These are phyloP conservation scores for Lamprologus speciosus DNA, from an alignment of 2,113 vertebrate genomes.

Conservation along the genomic window DNA sequence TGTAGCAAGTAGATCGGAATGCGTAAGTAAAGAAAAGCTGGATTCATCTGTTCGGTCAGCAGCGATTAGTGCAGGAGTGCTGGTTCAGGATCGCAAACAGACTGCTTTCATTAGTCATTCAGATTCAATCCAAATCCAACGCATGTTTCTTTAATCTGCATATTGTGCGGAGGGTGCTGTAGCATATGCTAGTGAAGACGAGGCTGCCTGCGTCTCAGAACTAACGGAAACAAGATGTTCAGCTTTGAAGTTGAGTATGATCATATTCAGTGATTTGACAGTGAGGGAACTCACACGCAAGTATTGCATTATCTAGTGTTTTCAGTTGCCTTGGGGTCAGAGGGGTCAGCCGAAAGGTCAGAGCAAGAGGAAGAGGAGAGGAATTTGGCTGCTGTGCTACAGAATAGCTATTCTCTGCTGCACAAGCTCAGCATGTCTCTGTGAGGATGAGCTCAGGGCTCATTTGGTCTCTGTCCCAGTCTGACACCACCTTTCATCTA, in stretches of 20 bases:
- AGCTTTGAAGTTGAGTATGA: not conserved
- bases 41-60: not conserved
- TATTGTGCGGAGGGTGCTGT: not conserved
- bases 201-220: not conserved
- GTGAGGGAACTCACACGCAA: not conserved
- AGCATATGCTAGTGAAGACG: not conserved
- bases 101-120: not conserved
- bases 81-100: not conserved
- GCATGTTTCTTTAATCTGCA: not conserved
- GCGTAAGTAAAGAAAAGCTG: not conserved
- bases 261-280: not conserved
- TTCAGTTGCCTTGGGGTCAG: not conserved
- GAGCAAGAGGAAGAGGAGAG: not conserved
- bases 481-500: fast-evolving
- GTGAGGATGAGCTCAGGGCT: not conserved
- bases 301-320: not conserved
- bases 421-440: not conserved
- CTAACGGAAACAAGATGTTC: not conserved
- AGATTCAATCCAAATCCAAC: not conserved
- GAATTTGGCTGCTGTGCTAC: slow-evolving; percentile 3
- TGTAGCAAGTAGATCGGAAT: not conserved
- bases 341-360: not conserved
- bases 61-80: not conserved
- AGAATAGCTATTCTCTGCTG: not conserved
- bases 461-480: not conserved